phyloP scores from a whole-genome alignment of 2,888 invertebrate genomes.

The Tetranychus truncatus region DNA sequence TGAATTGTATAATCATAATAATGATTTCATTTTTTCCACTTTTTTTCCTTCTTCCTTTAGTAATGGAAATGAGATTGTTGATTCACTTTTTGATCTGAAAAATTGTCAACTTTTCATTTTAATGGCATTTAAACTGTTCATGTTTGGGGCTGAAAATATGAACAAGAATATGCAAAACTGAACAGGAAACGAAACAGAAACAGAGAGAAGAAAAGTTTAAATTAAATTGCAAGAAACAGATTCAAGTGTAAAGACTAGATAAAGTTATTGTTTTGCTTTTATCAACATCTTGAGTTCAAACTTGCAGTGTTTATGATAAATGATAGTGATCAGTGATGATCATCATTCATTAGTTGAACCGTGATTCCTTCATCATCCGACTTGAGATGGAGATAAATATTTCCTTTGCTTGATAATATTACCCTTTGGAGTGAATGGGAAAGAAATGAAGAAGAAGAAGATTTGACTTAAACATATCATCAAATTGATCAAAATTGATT shows the following conservation, averaged over 20 bases:
- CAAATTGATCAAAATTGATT: slow-evolving; percentile 1
- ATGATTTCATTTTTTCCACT: too few relatives aligned
- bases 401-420: not conserved
- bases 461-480: not conserved
- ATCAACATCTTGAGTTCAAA: too few relatives aligned
- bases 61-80: not conserved
- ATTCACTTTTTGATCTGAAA: too few relatives aligned
- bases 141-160: too few relatives aligned
- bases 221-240: not conserved
- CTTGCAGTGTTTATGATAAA: not conserved
- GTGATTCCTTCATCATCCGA: not conserved
- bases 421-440: not conserved
- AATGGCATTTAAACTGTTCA: too few relatives aligned
- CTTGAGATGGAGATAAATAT: not conserved
- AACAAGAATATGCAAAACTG: too few relatives aligned
- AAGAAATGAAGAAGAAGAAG: not conserved
- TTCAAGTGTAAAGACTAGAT: not conserved
- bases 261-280: too few relatives aligned
- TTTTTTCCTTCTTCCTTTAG: not conserved
- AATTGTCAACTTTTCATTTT: too few relatives aligned
- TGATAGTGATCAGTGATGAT: not conserved
- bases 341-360: not conserved
- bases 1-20: too few relatives aligned
- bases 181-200: not conserved
- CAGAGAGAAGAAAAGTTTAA: not conserved